Evolutionary conservation across 2,888 invertebrate genomes (phyloP), one percentile per base, ranked within the genome.

Genomic region (Euproctis similis): DNA sequence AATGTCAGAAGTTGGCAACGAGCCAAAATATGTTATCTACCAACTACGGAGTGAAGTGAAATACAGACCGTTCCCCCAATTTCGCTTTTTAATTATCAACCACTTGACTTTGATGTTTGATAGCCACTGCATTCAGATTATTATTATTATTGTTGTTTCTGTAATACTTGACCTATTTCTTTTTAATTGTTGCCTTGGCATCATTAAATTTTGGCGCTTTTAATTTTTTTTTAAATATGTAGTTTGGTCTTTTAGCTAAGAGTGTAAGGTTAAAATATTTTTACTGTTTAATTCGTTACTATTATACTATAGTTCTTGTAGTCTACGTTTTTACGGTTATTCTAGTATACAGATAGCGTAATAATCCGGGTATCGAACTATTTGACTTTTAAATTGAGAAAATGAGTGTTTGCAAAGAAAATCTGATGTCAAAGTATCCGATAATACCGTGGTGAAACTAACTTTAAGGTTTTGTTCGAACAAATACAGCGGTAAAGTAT

Each of bases 21-120:
- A 23, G 76, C 80, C 81, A 80, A 65, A 69, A 60, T 52, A 59
- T 60, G 66, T 66, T 76, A 76, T 75, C 71, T 63, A 57, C 53
- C 46, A 59, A 66, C 66, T 65, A 60, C 60, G 55, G 52, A 59
- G 54, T 60, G 55, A 51, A 59, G 54, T 56, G 60, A 62, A 65
- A 72, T 66, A 64, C 61, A 61, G 57, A 58, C 52, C 56, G 61
- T 58, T 64, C 69, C 65, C 67, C 75, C 77, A 4, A 76, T 77
- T 71, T 73, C 63, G 60, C 59, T 73, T 78, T 78, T 80, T 78
- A 80, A 80, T 80, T 77, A 77, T 68, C 63, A 55, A 50, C 54
- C 59, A 52, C 69, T 70, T 64, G 67, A 73, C 58, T 66, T 63
- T 66, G 66, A 66, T 65, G 54, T 61, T 59, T 61, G 53, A 61